These are phyloP conservation scores for Megaustenia siamemsis DNA, from an alignment of 2,888 invertebrate species.

Conservation along the genomic window DNA sequence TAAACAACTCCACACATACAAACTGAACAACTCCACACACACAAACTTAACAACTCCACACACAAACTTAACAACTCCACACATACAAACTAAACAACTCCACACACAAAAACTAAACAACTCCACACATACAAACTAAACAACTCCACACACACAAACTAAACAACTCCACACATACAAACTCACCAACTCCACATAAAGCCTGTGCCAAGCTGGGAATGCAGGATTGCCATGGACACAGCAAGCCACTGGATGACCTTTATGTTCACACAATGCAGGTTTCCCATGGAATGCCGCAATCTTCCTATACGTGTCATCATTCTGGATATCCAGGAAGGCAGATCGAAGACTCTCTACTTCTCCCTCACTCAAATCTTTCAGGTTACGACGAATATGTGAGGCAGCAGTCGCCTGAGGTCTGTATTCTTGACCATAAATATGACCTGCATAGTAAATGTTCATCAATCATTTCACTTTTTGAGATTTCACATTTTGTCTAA, in stretches of 20 bases:
- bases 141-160: too few relatives aligned
- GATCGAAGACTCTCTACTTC: constrained; percentile 58
- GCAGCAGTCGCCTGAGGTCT: constrained; percentile 48
- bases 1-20: not conserved
- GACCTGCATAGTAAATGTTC: constrained; percentile 45
- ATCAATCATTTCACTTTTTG: too few relatives aligned
- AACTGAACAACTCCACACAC: not conserved
- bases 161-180: too few relatives aligned
- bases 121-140: too few relatives aligned
- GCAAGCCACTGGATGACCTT: constrained; percentile 48
- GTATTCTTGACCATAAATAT: constrained; percentile 41
- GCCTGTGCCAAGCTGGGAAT: constrained; percentile 60
- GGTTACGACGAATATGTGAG: constrained; percentile 54
- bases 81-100: too few relatives aligned
- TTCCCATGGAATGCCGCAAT: constrained; percentile 62
- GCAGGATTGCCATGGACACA: constrained; percentile 60
- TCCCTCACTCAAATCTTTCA: constrained; percentile 51
- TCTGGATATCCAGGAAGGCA: constrained; percentile 56
- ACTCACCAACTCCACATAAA: constrained; percentile 42
- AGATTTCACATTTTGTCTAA: too few relatives aligned
- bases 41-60: not conserved
- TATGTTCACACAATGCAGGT: constrained; percentile 56
- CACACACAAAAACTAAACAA: too few relatives aligned
- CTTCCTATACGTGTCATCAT: constrained; percentile 53
- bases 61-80: not conserved